Conservation (phyloP, 2,888 invertebrate species). For the Loripinus fragilis region DNA sequence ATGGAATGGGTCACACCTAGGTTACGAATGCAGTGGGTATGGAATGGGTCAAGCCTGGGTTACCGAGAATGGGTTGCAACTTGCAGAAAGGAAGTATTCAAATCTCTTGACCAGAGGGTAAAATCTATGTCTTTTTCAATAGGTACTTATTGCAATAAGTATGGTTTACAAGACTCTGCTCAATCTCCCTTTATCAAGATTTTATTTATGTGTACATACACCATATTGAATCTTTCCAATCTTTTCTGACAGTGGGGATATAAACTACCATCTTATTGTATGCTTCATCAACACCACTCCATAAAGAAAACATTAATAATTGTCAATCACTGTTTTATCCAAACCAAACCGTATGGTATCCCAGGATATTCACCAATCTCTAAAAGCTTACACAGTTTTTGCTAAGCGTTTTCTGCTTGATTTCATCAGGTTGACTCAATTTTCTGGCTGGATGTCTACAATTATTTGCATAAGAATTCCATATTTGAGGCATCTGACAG, state of each 20-base stretch:
- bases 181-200: background rate
- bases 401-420: background rate
- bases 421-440: background rate
- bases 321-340: conserved; percentile 17
- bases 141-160: no score
- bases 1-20: no score
- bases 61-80: no score
- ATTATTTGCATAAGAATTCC: background rate
- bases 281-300: background rate
- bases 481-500: background rate
- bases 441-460: conserved; percentile 1
- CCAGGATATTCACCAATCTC: conserved; percentile 4
- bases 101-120: no score
- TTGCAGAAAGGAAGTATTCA: no score
- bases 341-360: conserved; percentile 10
- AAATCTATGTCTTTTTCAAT: no score
- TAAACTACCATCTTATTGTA: conserved; percentile 17
- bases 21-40: no score
- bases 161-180: no score
- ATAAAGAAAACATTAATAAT: conserved; percentile 20
- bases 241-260: conserved; percentile 4
- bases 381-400: background rate
- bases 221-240: conserved; percentile 10
- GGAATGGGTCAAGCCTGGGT: no score
- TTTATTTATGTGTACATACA: conserved; percentile 10